These are phyloP conservation scores for Aptenodytes patagonicus DNA, from an alignment of 2,113 vertebrate genomes.

Conservation along the genomic window DNA sequence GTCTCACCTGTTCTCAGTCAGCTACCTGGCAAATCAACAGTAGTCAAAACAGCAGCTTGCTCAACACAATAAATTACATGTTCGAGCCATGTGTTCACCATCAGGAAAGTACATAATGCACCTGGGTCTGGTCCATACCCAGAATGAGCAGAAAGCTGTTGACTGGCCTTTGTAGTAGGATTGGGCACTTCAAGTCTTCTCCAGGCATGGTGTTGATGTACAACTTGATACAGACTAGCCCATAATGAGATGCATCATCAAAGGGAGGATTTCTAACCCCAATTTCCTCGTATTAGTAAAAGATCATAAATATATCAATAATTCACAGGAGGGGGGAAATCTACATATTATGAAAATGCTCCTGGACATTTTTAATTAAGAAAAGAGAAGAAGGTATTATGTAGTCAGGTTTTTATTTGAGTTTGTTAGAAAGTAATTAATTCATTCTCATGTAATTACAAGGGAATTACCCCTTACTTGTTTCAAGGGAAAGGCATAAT, in stretches of 20 bases:
- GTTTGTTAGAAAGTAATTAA: slow-evolving; percentile 58
- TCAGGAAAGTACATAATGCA: neutral
- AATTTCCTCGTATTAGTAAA: neutral
- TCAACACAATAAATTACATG: neutral
- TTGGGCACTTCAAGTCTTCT: neutral
- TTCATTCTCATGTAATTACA: slow-evolving; percentile 30
- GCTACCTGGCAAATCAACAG: neutral
- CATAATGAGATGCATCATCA: neutral
- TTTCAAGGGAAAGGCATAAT: slow-evolving; percentile 30
- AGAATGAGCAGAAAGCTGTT: neutral
- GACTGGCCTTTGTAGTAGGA: neutral
- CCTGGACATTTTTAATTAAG: slow-evolving; percentile 28
- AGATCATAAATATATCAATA: neutral
- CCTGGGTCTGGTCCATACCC: neutral
- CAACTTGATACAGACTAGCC: neutral
- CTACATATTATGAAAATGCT: neutral
- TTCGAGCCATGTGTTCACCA: neutral
- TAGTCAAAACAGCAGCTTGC: neutral
- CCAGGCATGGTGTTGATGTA: neutral
- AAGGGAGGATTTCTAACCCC: neutral
- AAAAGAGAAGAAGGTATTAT: neutral
- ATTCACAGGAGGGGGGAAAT: neutral
- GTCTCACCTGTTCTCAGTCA: slow-evolving; percentile 2
- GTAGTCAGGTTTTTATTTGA: slow-evolving; percentile 20
- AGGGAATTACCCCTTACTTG: slow-evolving; percentile 1